Conservation (phyloP, 2,888 invertebrate genomes). For the Ceriagrion tenellum region DNA sequence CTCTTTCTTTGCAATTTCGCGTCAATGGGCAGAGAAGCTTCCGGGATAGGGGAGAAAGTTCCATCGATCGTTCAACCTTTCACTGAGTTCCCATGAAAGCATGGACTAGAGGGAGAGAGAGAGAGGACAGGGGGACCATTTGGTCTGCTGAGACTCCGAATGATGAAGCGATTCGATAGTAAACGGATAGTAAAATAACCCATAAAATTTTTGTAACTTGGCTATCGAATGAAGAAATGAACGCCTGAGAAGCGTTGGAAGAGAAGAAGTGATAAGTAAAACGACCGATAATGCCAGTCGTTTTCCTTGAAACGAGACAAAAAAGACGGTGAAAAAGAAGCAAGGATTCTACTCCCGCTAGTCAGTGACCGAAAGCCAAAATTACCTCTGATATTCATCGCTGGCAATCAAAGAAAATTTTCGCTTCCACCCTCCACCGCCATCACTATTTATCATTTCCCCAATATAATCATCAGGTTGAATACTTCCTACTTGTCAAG, state of each 20-base stretch:
- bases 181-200: neutral
- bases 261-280: neutral
- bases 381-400: neutral
- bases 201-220: neutral
- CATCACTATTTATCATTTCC: neutral
- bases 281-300: neutral
- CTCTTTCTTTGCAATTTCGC: neutral
- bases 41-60: neutral
- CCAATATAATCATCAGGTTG: no score
- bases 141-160: neutral
- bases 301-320: neutral
- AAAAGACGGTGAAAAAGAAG: neutral
- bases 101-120: neutral
- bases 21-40: neutral
- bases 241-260: no score
- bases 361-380: neutral
- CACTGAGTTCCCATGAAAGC: neutral
- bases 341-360: neutral
- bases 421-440: neutral
- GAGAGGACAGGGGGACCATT: neutral
- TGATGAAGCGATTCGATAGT: neutral
- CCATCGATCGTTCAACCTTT: neutral
- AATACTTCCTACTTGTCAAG: no score
- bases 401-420: neutral
- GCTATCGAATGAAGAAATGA: neutral